Evolutionary conservation across 2,888 invertebrate species (phyloP).

Genomic region (Noctuana brunneofusca): DNA sequence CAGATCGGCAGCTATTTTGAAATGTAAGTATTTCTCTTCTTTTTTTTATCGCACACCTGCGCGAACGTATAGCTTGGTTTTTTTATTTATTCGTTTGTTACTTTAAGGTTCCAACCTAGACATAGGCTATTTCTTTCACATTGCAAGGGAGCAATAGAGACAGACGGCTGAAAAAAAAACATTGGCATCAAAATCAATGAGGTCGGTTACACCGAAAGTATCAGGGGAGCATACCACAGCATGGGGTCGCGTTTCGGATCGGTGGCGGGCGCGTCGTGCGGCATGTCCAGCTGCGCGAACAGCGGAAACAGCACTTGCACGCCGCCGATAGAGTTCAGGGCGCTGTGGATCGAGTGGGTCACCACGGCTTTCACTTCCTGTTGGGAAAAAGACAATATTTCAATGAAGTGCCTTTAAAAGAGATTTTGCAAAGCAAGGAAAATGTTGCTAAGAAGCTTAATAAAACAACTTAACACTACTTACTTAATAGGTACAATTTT

Average conservation of each 20-base stretch:
- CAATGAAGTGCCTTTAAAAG: too few species aligned
- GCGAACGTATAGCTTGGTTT: too few species aligned
- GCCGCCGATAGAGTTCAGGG: constrained; percentile 99
- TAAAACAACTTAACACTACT: too few species aligned
- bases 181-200: background rate
- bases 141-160: background rate
- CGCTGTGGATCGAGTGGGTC: constrained; percentile 99
- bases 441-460: too few species aligned
- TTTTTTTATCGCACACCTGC: too few species aligned
- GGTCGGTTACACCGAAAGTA: constrained; percentile 29
- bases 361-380: constrained; percentile 99
- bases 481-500: too few species aligned
- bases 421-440: too few species aligned
- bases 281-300: constrained; percentile 98
- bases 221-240: constrained; percentile 87
- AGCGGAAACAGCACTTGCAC: constrained; percentile 98
- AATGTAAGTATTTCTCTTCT: too few species aligned
- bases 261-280: constrained; percentile 90
- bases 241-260: constrained; percentile 94
- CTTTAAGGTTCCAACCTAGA: background rate
- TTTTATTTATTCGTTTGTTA: too few species aligned
- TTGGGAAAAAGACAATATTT: constrained; percentile 46
- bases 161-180: background rate
- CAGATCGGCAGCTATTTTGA: too few species aligned
- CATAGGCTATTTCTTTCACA: background rate